Evolutionary conservation across 2,113 vertebrate genomes (phyloP).

Genomic region (Coracopsis vasa): DNA sequence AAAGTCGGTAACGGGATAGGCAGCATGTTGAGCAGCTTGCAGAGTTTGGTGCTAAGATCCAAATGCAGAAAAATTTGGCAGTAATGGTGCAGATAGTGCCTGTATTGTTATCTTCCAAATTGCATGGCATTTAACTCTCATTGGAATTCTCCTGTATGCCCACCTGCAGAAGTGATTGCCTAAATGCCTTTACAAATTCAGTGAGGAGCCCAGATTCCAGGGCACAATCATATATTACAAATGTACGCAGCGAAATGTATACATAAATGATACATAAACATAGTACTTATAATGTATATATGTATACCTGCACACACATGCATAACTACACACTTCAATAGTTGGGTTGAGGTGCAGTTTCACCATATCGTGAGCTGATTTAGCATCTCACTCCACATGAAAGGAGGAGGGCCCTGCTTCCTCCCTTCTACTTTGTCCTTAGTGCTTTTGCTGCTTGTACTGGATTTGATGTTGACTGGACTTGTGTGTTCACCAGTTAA

Average conservation of each 20-base stretch:
- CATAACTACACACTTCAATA: no score
- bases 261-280: no score
- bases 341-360: not conserved
- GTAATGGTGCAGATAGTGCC: not conserved
- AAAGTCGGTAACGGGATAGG: not conserved
- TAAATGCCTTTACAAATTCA: not conserved
- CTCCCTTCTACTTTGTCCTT: not conserved
- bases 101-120: not conserved
- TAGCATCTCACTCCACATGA: not conserved
- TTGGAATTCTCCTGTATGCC: not conserved
- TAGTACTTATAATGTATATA: not conserved
- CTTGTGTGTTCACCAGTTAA: not conserved
- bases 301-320: no score
- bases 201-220: not conserved
- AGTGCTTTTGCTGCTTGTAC: not conserved
- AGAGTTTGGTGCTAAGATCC: not conserved
- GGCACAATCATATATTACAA: not conserved
- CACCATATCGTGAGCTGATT: not conserved
- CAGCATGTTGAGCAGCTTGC: not conserved
- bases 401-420: not conserved
- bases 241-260: not conserved
- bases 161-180: not conserved
- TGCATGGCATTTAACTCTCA: not conserved
- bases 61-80: not conserved
- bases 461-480: not conserved